These are phyloP conservation scores for Cryptus armator DNA, from an alignment of 2,888 invertebrate species.

Conservation along the genomic window DNA sequence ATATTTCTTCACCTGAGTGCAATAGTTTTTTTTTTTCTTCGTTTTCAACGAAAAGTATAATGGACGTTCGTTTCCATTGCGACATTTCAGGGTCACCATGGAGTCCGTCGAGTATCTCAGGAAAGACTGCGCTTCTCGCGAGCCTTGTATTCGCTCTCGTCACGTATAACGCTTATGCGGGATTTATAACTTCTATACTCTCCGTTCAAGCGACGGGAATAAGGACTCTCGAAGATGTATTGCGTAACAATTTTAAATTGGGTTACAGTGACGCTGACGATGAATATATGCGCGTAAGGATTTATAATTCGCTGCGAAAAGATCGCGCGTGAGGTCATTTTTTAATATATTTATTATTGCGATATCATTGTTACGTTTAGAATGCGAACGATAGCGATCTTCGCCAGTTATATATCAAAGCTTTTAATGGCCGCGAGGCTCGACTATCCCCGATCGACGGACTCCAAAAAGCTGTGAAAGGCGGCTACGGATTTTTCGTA, in stretches of 20 bases:
- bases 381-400: conserved; percentile 87
- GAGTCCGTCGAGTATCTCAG: conserved; percentile 87
- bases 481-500: conserved; percentile 89
- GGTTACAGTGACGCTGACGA: conserved; percentile 89
- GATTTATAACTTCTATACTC: conserved; percentile 89
- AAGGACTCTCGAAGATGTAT: conserved; percentile 87
- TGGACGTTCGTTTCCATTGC: neutral
- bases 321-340: neutral
- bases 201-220: conserved; percentile 87
- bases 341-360: conserved; percentile 5
- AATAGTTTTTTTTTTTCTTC: neutral
- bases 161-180: conserved; percentile 89
- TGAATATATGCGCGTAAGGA: conserved; percentile 87
- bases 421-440: conserved; percentile 81
- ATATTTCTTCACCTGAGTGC: neutral
- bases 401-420: conserved; percentile 86
- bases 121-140: conserved; percentile 87
- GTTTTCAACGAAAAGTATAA: neutral
- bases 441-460: conserved; percentile 83
- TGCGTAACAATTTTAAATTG: conserved; percentile 87
- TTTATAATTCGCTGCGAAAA: neutral
- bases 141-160: conserved; percentile 88
- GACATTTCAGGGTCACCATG: conserved; percentile 86
- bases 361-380: conserved; percentile 77
- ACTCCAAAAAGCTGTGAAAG: conserved; percentile 86